phyloP scores from a whole-genome alignment of 2,888 invertebrate species.

The Pristionchus mayeri region DNA sequence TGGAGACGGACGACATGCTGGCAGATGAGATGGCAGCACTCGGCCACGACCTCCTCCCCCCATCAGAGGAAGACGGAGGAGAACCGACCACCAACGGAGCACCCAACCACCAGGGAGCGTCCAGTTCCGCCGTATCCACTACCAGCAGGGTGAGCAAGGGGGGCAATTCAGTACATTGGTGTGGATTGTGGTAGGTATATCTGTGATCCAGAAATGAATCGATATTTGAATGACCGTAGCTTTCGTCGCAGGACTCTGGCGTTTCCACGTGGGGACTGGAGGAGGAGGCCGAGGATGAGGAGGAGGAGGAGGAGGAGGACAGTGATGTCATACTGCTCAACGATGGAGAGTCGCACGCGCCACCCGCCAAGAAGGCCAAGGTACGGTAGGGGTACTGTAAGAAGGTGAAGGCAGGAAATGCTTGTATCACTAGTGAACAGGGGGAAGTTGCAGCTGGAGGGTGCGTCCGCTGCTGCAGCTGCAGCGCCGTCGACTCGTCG shows the following conservation, averaged over 20 bases:
- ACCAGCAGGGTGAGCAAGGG: conserved; percentile 7
- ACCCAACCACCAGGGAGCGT: neutral
- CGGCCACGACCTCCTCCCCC: neutral
- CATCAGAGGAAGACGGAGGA: neutral
- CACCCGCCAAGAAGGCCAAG: conserved; percentile 41
- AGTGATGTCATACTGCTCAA: neutral
- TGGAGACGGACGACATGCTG: neutral
- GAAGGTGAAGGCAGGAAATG: neutral
- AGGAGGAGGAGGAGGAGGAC: conserved; percentile 3
- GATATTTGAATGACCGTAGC: no score
- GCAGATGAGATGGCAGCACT: neutral
- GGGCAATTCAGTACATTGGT: no score
- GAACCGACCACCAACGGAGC: neutral
- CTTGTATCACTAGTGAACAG: neutral
- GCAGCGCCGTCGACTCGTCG: neutral
- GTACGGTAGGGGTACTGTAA: conserved; percentile 3
- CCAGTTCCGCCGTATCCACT: neutral
- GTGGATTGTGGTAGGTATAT: no score
- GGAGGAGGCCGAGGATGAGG: conserved; percentile 40
- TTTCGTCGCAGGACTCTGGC: conserved; percentile 28
- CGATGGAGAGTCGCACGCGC: no score
- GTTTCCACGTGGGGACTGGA: conserved; percentile 42
- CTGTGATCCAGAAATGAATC: no score
- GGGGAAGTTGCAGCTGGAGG: neutral
- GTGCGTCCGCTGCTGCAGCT: neutral